These are phyloP conservation scores for Plectus sambesii DNA, from an alignment of 1,140 invertebrate genomes.

Conservation along the genomic window DNA sequence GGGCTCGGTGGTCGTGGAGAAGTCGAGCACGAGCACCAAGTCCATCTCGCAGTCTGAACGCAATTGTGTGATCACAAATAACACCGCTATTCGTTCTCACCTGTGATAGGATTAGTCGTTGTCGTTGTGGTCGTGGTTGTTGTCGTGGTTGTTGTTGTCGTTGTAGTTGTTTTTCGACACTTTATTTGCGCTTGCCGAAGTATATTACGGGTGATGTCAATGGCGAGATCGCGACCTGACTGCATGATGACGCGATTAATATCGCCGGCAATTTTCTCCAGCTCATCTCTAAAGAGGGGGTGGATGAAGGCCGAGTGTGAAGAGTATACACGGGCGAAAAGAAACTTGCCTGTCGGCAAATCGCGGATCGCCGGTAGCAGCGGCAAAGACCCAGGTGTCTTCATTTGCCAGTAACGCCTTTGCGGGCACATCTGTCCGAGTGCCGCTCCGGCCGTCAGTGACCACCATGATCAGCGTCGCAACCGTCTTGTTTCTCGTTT, in stretches of 20 bases:
- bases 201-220: conserved; percentile 37
- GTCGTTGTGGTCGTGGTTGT: conserved; percentile 28
- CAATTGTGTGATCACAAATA: conserved; percentile 17
- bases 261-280: conserved; percentile 40
- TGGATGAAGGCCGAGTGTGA: too few species aligned
- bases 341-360: conserved; percentile 38
- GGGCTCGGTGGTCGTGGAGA: conserved; percentile 39
- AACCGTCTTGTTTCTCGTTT: conserved; percentile 32
- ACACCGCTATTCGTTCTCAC: conserved; percentile 14
- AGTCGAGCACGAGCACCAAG: conserved; percentile 39
- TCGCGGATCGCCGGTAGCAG: conserved; percentile 38
- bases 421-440: conserved; percentile 36
- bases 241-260: conserved; percentile 43
- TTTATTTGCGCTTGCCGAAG: conserved; percentile 41
- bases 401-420: conserved; percentile 29
- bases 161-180: conserved; percentile 38
- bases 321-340: too few species aligned
- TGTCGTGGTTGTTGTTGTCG: conserved; percentile 37
- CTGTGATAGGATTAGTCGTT: conserved; percentile 31
- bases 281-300: conserved; percentile 41
- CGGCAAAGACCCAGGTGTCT: conserved; percentile 39
- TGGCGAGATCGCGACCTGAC: conserved; percentile 37
- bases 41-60: conserved; percentile 34
- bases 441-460: conserved; percentile 35
- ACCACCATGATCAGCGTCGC: conserved; percentile 39